Evolutionary conservation across 2,888 invertebrate species (phyloP).

Genomic region (Lysandra bellargus): DNA sequence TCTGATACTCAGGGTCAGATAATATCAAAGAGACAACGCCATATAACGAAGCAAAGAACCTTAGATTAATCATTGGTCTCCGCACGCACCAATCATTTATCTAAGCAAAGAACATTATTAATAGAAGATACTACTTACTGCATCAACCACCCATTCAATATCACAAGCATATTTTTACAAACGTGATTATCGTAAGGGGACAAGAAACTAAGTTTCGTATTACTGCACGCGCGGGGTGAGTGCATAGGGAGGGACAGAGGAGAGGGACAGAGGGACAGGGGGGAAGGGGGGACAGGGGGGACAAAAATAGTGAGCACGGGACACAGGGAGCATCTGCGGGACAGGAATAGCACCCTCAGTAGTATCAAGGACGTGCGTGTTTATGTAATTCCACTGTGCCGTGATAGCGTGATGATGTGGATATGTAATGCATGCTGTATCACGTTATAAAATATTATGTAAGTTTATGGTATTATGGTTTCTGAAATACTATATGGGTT

Average conservation of each 20-base stretch:
- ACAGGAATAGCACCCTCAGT: slow-evolving; percentile 75
- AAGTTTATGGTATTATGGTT: no score
- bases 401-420: slow-evolving; percentile 27
- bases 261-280: slow-evolving; percentile 45
- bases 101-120: not conserved
- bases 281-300: slow-evolving; percentile 50
- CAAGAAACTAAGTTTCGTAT: slow-evolving; percentile 42
- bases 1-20: no score
- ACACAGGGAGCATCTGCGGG: slow-evolving; percentile 66
- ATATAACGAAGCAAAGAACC: not conserved
- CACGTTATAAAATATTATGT: no score
- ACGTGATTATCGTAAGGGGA: not conserved
- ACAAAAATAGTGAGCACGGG: slow-evolving; percentile 73
- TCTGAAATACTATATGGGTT: no score
- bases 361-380: slow-evolving; percentile 76
- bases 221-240: slow-evolving; percentile 46
- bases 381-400: slow-evolving; percentile 48
- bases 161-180: not conserved
- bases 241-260: slow-evolving; percentile 44
- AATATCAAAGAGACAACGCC: no score
- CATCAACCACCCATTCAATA: not conserved
- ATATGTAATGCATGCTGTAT: not conserved
- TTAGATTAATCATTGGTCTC: not conserved
- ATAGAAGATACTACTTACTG: not conserved
- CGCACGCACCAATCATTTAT: no score